Base-by-base conservation (phyloP, 1,140 invertebrate species). In the Caenorhabditis elegans region DNA sequence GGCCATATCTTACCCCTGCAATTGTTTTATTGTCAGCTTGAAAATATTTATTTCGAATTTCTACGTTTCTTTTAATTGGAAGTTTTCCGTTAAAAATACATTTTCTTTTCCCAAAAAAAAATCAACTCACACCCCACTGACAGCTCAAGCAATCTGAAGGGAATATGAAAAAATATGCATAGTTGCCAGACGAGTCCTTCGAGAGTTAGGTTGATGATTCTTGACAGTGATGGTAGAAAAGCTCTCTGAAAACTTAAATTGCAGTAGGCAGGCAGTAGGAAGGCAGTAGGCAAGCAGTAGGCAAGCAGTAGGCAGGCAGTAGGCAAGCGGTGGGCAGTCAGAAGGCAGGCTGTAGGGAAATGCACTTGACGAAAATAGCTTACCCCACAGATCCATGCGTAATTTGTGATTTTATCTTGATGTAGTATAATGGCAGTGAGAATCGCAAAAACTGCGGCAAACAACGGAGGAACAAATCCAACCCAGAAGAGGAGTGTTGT, bases 131-230 rank as follows among this genome's bases (percentile, higher is more conserved):
- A 84, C 10, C 83, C 83, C 49, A 84, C 75, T 10, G 75, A 76
- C 22, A 84, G 15, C 46, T 84, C 83, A 55, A 84, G 46, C 6
- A 84, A 22, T 15, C 83, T 28, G n/a, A 84, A 51, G 15, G 83
- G 83, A 28, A 82, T 49, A 31, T 84, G 83, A 28, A 84, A 84
- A 19, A 83, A 76, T 11, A 81, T 82, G 47, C 53, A 84, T 17
- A 84, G 49, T 39, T 84, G 79, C 83, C 83, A 84, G 51, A 84
- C 60, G 24, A 79, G 83, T 22, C 83, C 76, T 49, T 84, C 83
- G 2, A 84, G 36, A 19, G 81, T 55, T 4, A 84, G 43, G 22
- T 84, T 84, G 60, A 84, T 84, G 36, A 84, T 84, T 53, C 83
- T n/a, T 4, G 80, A 83, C 4, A 84, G 80, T n/a, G 80, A 83